These are phyloP conservation scores for Eurytoma adleriae DNA, from an alignment of 2,888 invertebrate species.

Conservation along the genomic window DNA sequence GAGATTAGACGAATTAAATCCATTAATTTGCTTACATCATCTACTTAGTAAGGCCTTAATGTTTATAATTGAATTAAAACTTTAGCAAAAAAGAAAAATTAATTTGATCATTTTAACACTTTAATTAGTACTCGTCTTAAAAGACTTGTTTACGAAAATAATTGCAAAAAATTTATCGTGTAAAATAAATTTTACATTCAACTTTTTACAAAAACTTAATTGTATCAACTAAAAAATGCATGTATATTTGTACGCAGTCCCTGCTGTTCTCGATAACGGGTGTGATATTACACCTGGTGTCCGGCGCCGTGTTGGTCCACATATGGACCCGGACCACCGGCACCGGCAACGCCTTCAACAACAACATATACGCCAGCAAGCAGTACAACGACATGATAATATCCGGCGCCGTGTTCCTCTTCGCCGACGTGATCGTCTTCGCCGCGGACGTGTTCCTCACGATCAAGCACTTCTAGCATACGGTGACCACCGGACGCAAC, in stretches of 20 bases:
- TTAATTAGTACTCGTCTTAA: too few relatives aligned
- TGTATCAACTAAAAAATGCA: too few relatives aligned
- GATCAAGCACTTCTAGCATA: constrained; percentile 74
- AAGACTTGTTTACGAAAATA: too few relatives aligned
- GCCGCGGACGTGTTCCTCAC: constrained; percentile 81
- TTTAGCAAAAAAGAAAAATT: too few relatives aligned
- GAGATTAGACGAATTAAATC: background rate
- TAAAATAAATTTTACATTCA: too few relatives aligned
- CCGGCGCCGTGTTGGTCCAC: constrained; percentile 81
- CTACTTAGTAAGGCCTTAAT: too few relatives aligned
- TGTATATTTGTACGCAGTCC: constrained; percentile 70
- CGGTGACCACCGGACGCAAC: background rate
- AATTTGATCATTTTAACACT: too few relatives aligned
- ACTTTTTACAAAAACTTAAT: too few relatives aligned
- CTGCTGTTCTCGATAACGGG: constrained; percentile 81
- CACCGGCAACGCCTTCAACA: constrained; percentile 73
- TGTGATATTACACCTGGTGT: constrained; percentile 81
- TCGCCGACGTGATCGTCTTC: constrained; percentile 80
- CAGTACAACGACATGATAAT: constrained; percentile 83
- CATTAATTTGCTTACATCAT: too few relatives aligned
- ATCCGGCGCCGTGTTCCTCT: constrained; percentile 81
- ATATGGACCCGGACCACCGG: constrained; percentile 73
- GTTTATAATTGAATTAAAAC: too few relatives aligned
- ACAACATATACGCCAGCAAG: constrained; percentile 80
- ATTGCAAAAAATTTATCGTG: too few relatives aligned